These are phyloP conservation scores for Spondyliosoma cantharus DNA, from an alignment of 2,797 vertebrate species.

Conservation along the genomic window DNA sequence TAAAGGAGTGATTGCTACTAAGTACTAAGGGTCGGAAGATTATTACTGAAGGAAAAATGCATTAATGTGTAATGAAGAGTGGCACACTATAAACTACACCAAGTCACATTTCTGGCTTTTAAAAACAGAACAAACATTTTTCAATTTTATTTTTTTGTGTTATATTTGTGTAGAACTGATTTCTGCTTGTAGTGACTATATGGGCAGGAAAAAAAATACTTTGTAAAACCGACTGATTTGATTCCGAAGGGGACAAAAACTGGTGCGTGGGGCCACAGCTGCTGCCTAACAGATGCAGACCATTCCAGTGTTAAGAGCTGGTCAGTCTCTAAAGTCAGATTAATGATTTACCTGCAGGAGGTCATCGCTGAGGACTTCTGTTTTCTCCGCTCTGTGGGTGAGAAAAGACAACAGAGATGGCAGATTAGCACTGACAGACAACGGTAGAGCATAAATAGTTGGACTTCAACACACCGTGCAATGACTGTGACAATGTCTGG, in stretches of 20 bases:
- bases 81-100: background rate
- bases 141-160: too few species aligned
- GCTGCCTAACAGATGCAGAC: slow-evolving; percentile 3
- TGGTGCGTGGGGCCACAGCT: background rate
- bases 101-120: background rate
- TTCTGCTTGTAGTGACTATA: too few species aligned
- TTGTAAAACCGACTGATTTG: background rate
- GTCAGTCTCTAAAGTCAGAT: slow-evolving; percentile 28
- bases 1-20: too few species aligned
- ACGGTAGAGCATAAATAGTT: slow-evolving; percentile 7
- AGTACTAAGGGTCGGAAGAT: too few species aligned
- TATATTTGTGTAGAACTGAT: too few species aligned
- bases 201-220: background rate
- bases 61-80: background rate
- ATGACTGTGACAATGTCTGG: slow-evolving; percentile 36
- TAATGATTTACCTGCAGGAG: slow-evolving; percentile 92
- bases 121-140: background rate
- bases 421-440: slow-evolving; percentile 56
- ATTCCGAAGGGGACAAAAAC: background rate
- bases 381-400: slow-evolving; percentile 95
- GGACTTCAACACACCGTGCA: background rate
- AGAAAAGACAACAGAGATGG: slow-evolving; percentile 71
- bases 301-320: slow-evolving; percentile 3
- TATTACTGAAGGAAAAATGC: background rate
- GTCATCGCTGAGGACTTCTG: slow-evolving; percentile 98